Conservation (phyloP, 2,888 invertebrate genomes). For the Cataglyphis livida region DNA sequence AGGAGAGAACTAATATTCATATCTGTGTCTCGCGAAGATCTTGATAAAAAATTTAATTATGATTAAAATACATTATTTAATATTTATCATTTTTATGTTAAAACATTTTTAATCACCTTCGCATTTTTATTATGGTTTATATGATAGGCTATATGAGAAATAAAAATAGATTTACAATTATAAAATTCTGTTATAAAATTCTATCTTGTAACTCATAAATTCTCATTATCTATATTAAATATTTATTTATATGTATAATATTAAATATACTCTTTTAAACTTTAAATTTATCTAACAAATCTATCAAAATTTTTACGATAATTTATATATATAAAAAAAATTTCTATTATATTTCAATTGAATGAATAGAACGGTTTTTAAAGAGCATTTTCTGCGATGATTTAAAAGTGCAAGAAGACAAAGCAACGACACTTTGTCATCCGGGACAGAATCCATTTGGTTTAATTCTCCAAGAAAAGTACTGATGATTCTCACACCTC, state of each 20-base stretch:
- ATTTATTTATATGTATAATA: background rate
- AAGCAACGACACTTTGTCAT: conserved; percentile 20
- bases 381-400: background rate
- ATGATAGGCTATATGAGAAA: background rate
- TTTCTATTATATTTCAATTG: background rate
- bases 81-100: background rate
- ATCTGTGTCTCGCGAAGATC: background rate
- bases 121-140: background rate
- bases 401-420: conserved; percentile 2
- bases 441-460: background rate
- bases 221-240: background rate
- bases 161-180: background rate
- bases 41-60: background rate
- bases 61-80: background rate
- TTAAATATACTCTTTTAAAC: background rate
- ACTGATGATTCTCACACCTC: conserved; percentile 21
- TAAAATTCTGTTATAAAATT: background rate
- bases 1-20: background rate
- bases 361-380: background rate
- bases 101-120: background rate
- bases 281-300: background rate
- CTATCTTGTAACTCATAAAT: background rate
- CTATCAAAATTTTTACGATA: background rate
- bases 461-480: conserved; percentile 16
- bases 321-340: background rate